A percentile compares a stretch with the other conserved stretches of the same genome.
Conservation (phyloP, 2,888 invertebrate genomes). For the Lepidonotus clava region DNA sequence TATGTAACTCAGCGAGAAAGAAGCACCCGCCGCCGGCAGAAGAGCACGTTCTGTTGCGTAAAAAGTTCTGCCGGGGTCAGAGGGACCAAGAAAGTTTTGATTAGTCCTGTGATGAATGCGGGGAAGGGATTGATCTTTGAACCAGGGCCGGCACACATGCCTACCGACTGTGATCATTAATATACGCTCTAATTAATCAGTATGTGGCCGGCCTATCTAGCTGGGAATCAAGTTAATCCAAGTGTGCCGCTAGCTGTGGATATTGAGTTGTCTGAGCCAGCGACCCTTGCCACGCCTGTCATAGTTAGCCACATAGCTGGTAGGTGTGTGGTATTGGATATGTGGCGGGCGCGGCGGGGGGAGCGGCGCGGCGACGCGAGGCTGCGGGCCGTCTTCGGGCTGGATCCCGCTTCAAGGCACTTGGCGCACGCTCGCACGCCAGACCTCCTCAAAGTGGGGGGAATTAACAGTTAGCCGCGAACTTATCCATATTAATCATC, state of each 20-base stretch:
- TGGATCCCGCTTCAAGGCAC: background rate
- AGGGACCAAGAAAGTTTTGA: constrained; percentile 40
- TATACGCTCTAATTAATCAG: constrained; percentile 40
- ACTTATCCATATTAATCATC: constrained; percentile 41
- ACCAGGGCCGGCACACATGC: background rate
- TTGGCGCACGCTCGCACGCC: background rate
- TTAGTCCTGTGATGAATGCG: constrained; percentile 47
- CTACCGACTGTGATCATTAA: constrained; percentile 40
- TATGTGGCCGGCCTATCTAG: background rate
- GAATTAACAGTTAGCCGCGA: constrained; percentile 30
- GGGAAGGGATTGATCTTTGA: constrained; percentile 50
- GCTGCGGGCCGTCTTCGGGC: background rate
- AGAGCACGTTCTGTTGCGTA: background rate
- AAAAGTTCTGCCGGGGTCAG: constrained; percentile 46
- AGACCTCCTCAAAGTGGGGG: background rate
- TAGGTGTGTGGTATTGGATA: constrained; percentile 12
- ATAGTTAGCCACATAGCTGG: constrained; percentile 40
- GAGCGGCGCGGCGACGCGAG: background rate
- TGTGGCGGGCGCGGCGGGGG: background rate
- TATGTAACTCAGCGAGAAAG: constrained; percentile 31
- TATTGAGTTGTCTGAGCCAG: constrained; percentile 6
- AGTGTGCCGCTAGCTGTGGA: constrained; percentile 14
- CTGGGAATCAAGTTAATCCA: constrained; percentile 21
- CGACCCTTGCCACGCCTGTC: constrained; percentile 9
- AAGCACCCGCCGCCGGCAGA: background rate